phyloP scores from a whole-genome alignment of 2,797 vertebrate species.

The Enteromius paludinosus region DNA sequence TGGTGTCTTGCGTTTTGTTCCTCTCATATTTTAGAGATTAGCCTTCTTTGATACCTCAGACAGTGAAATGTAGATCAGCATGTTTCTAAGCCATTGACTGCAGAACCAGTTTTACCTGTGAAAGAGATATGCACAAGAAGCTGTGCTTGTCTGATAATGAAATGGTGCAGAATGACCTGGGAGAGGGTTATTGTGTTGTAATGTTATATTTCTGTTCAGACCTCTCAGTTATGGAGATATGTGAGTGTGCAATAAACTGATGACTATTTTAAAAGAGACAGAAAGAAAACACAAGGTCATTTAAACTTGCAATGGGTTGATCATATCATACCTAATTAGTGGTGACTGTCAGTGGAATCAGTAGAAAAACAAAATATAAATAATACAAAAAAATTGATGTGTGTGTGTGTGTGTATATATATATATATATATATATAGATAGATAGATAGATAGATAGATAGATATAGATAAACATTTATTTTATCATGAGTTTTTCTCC shows the following conservation, averaged over 20 bases:
- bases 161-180: conserved; percentile 9
- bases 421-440: too few species aligned
- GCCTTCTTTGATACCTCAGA: conserved; percentile 17
- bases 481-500: too few species aligned
- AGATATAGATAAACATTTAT: too few species aligned
- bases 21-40: conserved; percentile 19
- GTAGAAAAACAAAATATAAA: not conserved
- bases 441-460: too few species aligned
- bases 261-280: not conserved
- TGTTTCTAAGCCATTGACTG: conserved; percentile 25
- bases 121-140: conserved; percentile 11
- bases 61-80: conserved; percentile 13
- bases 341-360: not conserved
- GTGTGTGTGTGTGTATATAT: too few species aligned
- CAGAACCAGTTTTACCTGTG: conserved; percentile 35
- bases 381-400: too few species aligned
- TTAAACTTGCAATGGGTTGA: not conserved
- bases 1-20: not conserved
- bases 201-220: conserved; percentile 10
- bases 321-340: not conserved
- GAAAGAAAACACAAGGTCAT: not conserved
- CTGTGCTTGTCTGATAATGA: conserved; percentile 11
- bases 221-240: not conserved
- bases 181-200: not conserved
- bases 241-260: not conserved